These are phyloP conservation scores for Perognathus longimembris DNA, from an alignment of 2,113 vertebrate species.

Conservation along the genomic window DNA sequence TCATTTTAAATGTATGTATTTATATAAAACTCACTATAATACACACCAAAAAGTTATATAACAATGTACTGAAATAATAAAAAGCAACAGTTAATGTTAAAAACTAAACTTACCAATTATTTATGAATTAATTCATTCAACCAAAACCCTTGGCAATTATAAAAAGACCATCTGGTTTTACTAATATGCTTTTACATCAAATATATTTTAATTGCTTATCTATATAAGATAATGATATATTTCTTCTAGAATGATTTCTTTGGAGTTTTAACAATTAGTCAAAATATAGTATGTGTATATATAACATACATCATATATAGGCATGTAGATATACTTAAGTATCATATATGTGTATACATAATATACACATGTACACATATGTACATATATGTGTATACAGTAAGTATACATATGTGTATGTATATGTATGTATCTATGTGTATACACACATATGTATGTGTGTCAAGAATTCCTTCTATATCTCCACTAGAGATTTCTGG, in stretches of 20 bases:
- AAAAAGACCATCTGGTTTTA: neutral
- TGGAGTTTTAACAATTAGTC: conserved; percentile 14
- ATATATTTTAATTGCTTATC: neutral
- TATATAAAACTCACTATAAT: conserved; percentile 7
- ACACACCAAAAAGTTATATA: conserved; percentile 4
- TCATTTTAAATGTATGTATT: conserved; percentile 2
- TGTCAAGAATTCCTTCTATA: too few relatives aligned
- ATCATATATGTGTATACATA: too few relatives aligned
- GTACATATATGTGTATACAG: too few relatives aligned
- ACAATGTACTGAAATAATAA: neutral
- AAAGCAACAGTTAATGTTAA: conserved; percentile 29
- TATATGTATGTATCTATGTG: too few relatives aligned
- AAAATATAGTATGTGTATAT: too few relatives aligned
- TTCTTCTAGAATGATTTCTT: neutral
- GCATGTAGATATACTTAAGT: too few relatives aligned
- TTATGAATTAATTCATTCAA: conserved; percentile 12
- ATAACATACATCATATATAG: too few relatives aligned
- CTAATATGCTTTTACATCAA: conserved; percentile 10
- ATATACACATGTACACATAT: too few relatives aligned
- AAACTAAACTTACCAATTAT: neutral
- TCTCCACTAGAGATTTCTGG: neutral
- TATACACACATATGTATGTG: too few relatives aligned
- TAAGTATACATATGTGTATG: too few relatives aligned
- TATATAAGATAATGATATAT: neutral
- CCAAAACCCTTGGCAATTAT: neutral